Base-by-base conservation (phyloP, 2,888 invertebrate genomes). In the Aricia artaxerxes region DNA sequence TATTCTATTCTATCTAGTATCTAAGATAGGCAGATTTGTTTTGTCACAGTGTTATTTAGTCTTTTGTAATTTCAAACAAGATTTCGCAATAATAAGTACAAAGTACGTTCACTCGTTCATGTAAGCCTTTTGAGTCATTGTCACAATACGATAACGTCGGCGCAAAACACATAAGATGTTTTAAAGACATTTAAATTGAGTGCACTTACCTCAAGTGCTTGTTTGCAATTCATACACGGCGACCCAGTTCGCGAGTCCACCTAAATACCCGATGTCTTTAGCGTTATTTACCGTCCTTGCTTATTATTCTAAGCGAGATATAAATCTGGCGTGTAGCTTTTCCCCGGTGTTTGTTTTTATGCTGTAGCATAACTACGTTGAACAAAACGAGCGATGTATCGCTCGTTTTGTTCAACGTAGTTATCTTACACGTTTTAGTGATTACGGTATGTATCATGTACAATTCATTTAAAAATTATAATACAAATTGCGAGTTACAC, bases 201-300 rank as follows among this genome's bases (percentile, higher is more conserved):
- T 78, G 73, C 73, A 78, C 78, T 78, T 78, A 73, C 60, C 73
- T 73, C 60, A 60, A 73, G 78, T 75, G 78, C 78, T 78, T 78
- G 78, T 73, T 78, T 60, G 73, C 78, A 60, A 78, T 78, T 78
- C 78, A 78, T 78, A 78, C 40, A 44, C 16, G 40, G 13, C 57
- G 78, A 78, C 78, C 78, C 61, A 78, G 60, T 78, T 73, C 61
- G 61, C 57, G 44, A 60, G 72, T 73, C 53, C 73, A 78, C 73
- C 78, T 78, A 73, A 78, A 75, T 78, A 78, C 60, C 78, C 57
- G 16, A 73, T 44, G 44, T 73, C 53, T 49, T 53, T 78, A 75
- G 61, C 73, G 73, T 75, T 78, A 53, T 78, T 60, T 73, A 73
- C 60, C 73, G 24, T 73, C 40, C 73, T 78, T 60, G 44, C 61